phyloP scores from a whole-genome alignment of 35 echinoderm and acorn worm genomes.

The Apostichopus parvimensis region DNA sequence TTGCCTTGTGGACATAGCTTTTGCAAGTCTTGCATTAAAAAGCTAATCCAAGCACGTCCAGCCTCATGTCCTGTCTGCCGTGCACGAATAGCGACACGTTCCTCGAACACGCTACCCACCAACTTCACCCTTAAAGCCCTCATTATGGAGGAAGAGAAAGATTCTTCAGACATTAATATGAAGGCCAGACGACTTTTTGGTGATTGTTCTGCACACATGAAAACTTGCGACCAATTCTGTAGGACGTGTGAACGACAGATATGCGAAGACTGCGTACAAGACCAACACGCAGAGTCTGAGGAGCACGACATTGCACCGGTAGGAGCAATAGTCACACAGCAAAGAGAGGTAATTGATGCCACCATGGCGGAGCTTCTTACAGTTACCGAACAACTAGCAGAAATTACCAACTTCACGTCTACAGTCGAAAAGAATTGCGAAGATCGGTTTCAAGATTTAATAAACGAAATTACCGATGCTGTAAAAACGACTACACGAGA shows the following conservation, averaged over 20 bases:
- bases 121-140: not conserved
- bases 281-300: not conserved
- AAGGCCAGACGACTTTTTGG: not conserved
- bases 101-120: not conserved
- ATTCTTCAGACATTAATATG: not conserved
- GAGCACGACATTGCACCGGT: not conserved
- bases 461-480: not conserved
- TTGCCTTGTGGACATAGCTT: conserved; percentile 14
- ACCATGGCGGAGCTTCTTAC: not conserved
- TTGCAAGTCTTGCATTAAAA: not conserved
- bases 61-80: not conserved
- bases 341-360: not conserved
- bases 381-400: not conserved
- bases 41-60: not conserved
- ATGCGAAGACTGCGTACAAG: not conserved
- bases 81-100: not conserved
- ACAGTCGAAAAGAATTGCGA: not conserved
- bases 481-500: not conserved
- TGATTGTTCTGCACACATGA: not conserved
- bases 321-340: not conserved
- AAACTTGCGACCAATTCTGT: not conserved
- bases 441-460: not conserved
- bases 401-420: not conserved
- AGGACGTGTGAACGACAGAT: not conserved
- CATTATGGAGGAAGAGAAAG: not conserved